phyloP scores from a whole-genome alignment of 2,113 vertebrate species.

The Polypterus bichir region DNA sequence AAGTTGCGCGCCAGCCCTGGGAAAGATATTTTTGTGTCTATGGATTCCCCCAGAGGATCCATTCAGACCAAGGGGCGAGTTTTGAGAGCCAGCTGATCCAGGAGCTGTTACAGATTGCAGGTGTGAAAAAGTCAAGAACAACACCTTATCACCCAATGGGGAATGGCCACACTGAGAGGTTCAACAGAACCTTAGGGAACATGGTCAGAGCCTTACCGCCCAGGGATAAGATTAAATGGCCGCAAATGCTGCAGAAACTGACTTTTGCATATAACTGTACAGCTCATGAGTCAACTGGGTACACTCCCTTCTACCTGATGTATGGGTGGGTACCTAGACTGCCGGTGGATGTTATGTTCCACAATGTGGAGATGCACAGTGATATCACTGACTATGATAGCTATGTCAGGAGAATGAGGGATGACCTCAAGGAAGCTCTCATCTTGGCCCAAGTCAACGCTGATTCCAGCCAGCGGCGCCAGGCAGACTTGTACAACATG shows the following conservation, averaged over 20 bases:
- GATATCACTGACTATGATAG: neutral
- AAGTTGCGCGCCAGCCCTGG: conserved; percentile 7
- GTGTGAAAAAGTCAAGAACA: conserved; percentile 5
- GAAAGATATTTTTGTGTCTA: conserved; percentile 8
- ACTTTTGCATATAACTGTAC: conserved; percentile 18
- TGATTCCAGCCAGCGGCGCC: neutral
- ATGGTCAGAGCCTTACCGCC: conserved; percentile 6
- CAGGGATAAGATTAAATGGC: conserved; percentile 6
- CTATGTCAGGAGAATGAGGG: neutral
- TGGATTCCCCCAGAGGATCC: conserved; percentile 2
- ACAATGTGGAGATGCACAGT: conserved; percentile 4
- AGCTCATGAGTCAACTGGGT: conserved; percentile 14
- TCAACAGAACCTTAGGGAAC: conserved; percentile 12
- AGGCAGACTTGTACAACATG: neutral
- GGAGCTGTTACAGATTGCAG: neutral
- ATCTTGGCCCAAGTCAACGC: neutral
- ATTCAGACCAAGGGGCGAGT: conserved; percentile 13
- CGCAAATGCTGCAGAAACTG: conserved; percentile 12
- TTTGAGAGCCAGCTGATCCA: conserved; percentile 11
- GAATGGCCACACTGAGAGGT: conserved; percentile 11
- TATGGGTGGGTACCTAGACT: conserved; percentile 12
- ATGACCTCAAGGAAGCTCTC: neutral
- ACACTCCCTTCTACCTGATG: conserved; percentile 16
- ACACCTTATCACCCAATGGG: conserved; percentile 17
- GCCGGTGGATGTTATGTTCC: no score